Conservation (phyloP, 2,797 vertebrate genomes). For the Rhinoraja longicauda region DNA sequence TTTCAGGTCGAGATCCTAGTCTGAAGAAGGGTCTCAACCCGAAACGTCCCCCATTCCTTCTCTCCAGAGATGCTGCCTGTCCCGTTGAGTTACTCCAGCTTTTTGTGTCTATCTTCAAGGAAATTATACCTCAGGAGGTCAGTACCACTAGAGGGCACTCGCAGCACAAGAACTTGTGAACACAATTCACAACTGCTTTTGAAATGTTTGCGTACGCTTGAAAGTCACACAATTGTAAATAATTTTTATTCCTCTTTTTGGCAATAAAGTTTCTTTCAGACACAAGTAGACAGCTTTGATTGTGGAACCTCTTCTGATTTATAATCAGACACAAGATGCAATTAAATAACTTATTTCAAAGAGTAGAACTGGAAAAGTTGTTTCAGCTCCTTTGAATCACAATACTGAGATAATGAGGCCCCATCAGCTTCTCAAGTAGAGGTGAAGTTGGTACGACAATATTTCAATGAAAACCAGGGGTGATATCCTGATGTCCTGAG, state of each 20-base stretch:
- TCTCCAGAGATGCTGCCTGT: too few species aligned
- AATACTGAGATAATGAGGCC: not conserved
- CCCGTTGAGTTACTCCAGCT: too few species aligned
- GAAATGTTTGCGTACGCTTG: not conserved
- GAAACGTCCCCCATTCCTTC: too few species aligned
- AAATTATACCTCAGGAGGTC: not conserved
- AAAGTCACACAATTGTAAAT: not conserved
- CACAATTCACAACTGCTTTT: not conserved
- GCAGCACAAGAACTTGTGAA: not conserved
- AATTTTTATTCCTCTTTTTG: not conserved
- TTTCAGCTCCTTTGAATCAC: not conserved
- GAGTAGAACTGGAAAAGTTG: not conserved
- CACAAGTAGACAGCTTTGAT: not conserved
- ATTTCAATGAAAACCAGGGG: too few species aligned
- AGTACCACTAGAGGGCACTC: conserved; percentile 28
- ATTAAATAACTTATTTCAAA: not conserved
- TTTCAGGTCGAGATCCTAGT: too few species aligned
- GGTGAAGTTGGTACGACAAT: too few species aligned
- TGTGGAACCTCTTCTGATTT: not conserved
- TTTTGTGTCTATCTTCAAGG: not conserved
- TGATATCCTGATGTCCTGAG: too few species aligned
- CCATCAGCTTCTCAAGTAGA: too few species aligned
- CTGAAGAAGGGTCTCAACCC: too few species aligned
- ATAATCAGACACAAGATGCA: not conserved
- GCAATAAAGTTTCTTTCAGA: not conserved